phyloP scores from a whole-genome alignment of 2,797 vertebrate species.

The Sparidentex hasta region DNA sequence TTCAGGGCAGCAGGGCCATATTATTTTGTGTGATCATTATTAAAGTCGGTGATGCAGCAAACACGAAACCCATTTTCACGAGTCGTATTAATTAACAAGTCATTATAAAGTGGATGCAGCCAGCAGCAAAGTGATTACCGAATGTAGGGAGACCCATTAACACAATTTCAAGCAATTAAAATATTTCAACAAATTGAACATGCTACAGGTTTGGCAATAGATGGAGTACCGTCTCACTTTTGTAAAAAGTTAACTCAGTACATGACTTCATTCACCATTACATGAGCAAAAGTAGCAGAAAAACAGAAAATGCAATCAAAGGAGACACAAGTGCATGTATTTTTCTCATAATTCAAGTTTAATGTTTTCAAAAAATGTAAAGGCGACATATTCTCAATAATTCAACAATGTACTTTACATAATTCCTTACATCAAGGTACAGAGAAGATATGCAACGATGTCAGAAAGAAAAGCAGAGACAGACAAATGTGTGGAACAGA shows the following conservation, averaged over 20 bases:
- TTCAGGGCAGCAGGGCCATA: neutral
- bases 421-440: conserved; percentile 68
- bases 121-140: neutral
- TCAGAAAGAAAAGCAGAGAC: conserved; percentile 55
- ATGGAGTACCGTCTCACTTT: neutral
- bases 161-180: neutral
- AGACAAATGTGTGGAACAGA: conserved; percentile 46
- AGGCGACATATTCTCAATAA: conserved; percentile 77
- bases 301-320: neutral
- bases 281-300: neutral
- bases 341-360: conserved; percentile 83
- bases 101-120: neutral
- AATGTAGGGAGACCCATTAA: neutral
- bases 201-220: no score
- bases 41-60: conserved; percentile 14
- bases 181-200: no score
- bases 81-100: conserved; percentile 1
- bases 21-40: neutral
- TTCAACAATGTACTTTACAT: conserved; percentile 72
- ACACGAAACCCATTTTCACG: conserved; percentile 4
- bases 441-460: conserved; percentile 80
- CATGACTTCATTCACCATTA: neutral
- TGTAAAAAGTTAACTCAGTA: neutral
- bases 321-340: neutral
- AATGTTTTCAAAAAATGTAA: conserved; percentile 82